These are phyloP conservation scores for Muscicapa comitata DNA, from an alignment of 2,797 vertebrate species.

Conservation along the genomic window DNA sequence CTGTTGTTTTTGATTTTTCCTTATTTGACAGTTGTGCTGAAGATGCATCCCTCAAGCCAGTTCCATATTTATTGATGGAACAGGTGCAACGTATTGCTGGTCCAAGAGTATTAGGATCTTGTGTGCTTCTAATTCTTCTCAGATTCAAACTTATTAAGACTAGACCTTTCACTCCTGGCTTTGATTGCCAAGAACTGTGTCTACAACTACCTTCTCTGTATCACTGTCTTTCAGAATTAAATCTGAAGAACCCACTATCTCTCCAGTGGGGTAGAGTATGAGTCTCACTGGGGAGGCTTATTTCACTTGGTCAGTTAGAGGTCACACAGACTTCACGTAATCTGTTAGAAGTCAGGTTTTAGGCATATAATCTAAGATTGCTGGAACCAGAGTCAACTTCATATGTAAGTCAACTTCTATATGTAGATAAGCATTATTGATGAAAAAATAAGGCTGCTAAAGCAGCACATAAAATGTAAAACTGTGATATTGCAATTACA, in stretches of 20 bases:
- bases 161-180: neutral
- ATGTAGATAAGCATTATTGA: neutral
- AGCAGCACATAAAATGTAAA: conserved; percentile 13
- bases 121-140: neutral
- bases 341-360: neutral
- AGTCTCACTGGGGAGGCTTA: neutral
- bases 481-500: neutral
- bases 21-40: neutral
- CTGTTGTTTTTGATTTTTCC: neutral
- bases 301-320: neutral
- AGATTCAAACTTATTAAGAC: neutral
- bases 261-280: neutral
- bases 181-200: neutral
- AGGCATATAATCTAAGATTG: neutral
- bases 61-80: neutral
- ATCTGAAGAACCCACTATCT: neutral
- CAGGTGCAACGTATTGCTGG: neutral
- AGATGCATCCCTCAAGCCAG: neutral
- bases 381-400: neutral
- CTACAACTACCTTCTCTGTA: neutral
- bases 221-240: neutral
- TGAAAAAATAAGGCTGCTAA: conserved; percentile 1
- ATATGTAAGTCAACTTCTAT: neutral
- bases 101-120: neutral
- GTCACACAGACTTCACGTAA: neutral